Evolutionary conservation across 2,888 invertebrate genomes (phyloP).

Genomic region (Apodemia hepburni): DNA sequence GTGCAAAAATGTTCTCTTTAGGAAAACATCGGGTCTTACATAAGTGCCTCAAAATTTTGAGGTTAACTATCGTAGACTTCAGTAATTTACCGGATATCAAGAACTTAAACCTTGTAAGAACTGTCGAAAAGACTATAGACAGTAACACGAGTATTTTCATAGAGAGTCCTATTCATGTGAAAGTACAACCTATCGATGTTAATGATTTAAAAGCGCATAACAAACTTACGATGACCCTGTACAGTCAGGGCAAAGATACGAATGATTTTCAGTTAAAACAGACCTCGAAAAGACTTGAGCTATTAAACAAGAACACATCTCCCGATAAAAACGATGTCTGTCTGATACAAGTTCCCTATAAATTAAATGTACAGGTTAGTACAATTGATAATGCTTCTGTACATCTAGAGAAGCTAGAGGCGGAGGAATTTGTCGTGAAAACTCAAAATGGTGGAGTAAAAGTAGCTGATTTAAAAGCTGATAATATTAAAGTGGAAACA

Average conservation of each 20-base stretch:
- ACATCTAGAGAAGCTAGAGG: slow-evolving; percentile 61
- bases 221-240: slow-evolving; percentile 67
- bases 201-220: slow-evolving; percentile 66
- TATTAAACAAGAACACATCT: slow-evolving; percentile 62
- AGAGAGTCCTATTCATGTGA: slow-evolving; percentile 75
- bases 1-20: slow-evolving; percentile 57
- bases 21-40: slow-evolving; percentile 59
- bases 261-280: slow-evolving; percentile 73
- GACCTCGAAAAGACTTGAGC: slow-evolving; percentile 65
- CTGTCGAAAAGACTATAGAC: slow-evolving; percentile 72
- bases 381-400: slow-evolving; percentile 68
- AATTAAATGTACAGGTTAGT: slow-evolving; percentile 65
- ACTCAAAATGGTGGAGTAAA: slow-evolving; percentile 63
- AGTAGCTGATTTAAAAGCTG: slow-evolving; percentile 60
- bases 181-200: slow-evolving; percentile 68
- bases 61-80: slow-evolving; percentile 68
- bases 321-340: slow-evolving; percentile 68
- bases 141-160: slow-evolving; percentile 69
- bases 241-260: slow-evolving; percentile 64
- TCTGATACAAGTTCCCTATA: slow-evolving; percentile 70
- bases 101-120: slow-evolving; percentile 65
- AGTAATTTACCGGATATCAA: slow-evolving; percentile 66
- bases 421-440: slow-evolving; percentile 66
- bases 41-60: slow-evolving; percentile 74
- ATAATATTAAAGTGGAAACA: slow-evolving; percentile 64